These are phyloP conservation scores for Diaphora mendica DNA, from an alignment of 2,888 invertebrate genomes.

Conservation along the genomic window DNA sequence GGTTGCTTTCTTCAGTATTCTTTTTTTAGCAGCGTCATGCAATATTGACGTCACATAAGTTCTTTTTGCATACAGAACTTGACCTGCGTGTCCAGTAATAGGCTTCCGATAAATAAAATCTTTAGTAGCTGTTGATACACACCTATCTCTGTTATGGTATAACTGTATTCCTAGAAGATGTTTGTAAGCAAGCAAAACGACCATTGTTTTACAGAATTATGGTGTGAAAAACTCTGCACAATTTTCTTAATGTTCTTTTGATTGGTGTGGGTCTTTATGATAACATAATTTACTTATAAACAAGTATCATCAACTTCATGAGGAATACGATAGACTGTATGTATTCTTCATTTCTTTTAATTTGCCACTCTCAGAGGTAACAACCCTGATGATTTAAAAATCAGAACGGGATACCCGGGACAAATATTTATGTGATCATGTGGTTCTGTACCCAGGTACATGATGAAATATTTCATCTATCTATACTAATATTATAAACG, in stretches of 20 bases:
- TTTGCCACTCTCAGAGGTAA: background rate
- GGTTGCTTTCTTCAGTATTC: conserved; percentile 47
- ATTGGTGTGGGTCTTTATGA: background rate
- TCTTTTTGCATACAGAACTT: conserved; percentile 65
- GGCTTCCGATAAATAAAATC: conserved; percentile 14
- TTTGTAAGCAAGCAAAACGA: background rate
- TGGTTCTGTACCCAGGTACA: background rate
- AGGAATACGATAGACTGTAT: background rate
- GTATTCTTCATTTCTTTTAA: background rate
- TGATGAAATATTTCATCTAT: no score
- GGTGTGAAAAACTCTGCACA: background rate
- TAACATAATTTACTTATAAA: background rate
- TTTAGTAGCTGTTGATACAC: background rate
- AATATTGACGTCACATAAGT: conserved; percentile 68
- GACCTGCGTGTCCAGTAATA: conserved; percentile 51
- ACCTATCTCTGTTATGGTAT: background rate
- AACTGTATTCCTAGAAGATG: background rate
- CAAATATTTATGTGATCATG: background rate
- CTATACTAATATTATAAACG: no score
- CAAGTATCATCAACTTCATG: background rate
- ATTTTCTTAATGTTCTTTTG: background rate
- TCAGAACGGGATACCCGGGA: background rate
- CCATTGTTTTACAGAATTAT: background rate
- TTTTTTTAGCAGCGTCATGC: conserved; percentile 71
- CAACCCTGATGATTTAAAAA: background rate